These are phyloP conservation scores for Drosophila kanekoi DNA, from an alignment of 2,888 invertebrate genomes.

Conservation along the genomic window DNA sequence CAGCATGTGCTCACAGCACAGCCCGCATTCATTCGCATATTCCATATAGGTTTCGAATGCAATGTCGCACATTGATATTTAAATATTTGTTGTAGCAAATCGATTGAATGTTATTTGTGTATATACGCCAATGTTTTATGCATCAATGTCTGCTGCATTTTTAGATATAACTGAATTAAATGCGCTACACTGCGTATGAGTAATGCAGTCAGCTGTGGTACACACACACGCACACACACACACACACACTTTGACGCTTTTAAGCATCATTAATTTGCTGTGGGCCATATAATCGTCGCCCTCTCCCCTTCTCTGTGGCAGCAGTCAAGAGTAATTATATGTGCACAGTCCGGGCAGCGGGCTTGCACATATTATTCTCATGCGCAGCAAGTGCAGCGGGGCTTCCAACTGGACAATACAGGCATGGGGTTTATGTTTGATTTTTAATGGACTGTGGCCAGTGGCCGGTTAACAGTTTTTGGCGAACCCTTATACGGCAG, in stretches of 20 bases:
- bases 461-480: conserved; percentile 55
- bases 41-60: conserved; percentile 7
- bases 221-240: conserved; percentile 2
- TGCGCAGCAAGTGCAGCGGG: conserved; percentile 6
- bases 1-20: not conserved
- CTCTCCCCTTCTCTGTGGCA: not conserved
- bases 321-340: conserved; percentile 69
- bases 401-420: too few species aligned
- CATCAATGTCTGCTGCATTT: conserved; percentile 41
- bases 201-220: conserved; percentile 53
- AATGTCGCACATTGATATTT: conserved; percentile 33
- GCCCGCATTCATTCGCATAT: conserved; percentile 9
- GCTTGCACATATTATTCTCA: conserved; percentile 25
- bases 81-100: conserved; percentile 29
- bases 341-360: conserved; percentile 33
- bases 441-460: conserved; percentile 69
- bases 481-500: conserved; percentile 23
- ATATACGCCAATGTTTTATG: conserved; percentile 38
- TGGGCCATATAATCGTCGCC: conserved; percentile 25
- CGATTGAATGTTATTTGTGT: conserved; percentile 10
- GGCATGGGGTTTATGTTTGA: conserved; percentile 11
- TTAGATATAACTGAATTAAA: conserved; percentile 58
- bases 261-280: conserved; percentile 73
- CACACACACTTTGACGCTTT: conserved; percentile 37
- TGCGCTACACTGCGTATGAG: conserved; percentile 67